Evolutionary conservation across 1,140 invertebrate genomes (phyloP), one percentile per base, ranked within the genome.

Genomic region (Matsumurasca onukii): DNA sequence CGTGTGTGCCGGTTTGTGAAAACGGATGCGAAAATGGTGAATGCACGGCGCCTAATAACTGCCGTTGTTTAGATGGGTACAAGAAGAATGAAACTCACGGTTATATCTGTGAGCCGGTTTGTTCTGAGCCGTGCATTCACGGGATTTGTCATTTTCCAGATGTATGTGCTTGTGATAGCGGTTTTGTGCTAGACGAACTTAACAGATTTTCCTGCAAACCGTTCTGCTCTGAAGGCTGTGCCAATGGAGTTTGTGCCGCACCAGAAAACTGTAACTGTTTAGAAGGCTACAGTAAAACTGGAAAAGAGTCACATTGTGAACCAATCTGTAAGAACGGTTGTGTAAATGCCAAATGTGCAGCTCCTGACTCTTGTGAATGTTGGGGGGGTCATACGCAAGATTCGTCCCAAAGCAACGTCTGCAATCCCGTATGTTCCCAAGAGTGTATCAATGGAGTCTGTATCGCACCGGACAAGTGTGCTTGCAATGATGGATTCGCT

Each of bases 291-390:
- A 45, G 39, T 9, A 45, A 45, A 45, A 12, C 39, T 12, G 9
- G 9, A 45, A n/a, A 45, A 45, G 9, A 9, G n/a, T 45, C 39
- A n/a, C 39, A 45, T n/a, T 55, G 52, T 55, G 15, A n/a, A 55
- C 52, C 52, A 55, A 55, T 55, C 20, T 55, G 52, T 55, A 12
- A 9, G 5, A 9, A 55, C 5, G 9, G 9, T 13, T 55, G 52
- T 55, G 24, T 13, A 55, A 55, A 55, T 55, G 9, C 15, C 12
- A 55, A 55, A 55, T 55, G 52, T 22, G 5, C 24, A 55, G 52
- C 52, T 13, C 52, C 52, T 13, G 52, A 55, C 5, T n/a, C 20
- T 12, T 55, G 52, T 22, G 12, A 9, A 55, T 55, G 52, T 22
- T n/a, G 5, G 12, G 52, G 22, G 15, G 52, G 52, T n/a, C 22